Evolutionary conservation across 1,140 invertebrate species (phyloP).

Genomic region (Cydia fagiglandana): DNA sequence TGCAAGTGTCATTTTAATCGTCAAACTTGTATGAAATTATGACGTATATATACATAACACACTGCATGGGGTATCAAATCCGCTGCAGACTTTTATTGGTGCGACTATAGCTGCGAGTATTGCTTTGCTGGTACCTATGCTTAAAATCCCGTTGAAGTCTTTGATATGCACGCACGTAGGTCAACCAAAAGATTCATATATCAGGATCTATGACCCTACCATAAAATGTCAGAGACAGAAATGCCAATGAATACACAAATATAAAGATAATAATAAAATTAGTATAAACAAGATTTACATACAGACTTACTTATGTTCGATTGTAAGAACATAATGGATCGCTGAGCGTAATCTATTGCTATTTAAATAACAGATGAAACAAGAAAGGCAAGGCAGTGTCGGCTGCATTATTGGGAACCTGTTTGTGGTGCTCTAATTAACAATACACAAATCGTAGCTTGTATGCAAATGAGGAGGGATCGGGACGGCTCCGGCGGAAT

Average conservation of each 20-base stretch:
- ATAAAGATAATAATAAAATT: constrained; percentile 41
- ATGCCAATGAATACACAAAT: constrained; percentile 5
- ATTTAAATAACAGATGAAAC: constrained; percentile 75
- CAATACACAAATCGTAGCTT: constrained; percentile 79
- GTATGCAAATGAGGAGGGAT: constrained; percentile 73
- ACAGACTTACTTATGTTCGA: constrained; percentile 71
- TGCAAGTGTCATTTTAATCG: too few relatives aligned
- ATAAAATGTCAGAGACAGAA: constrained; percentile 3
- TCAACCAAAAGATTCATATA: constrained; percentile 5
- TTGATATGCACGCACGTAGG: constrained; percentile 33
- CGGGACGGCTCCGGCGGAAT: constrained; percentile 45
- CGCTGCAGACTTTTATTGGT: too few relatives aligned
- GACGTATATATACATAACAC: too few relatives aligned
- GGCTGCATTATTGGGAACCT: constrained; percentile 70
- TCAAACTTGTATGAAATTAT: too few relatives aligned
- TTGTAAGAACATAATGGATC: constrained; percentile 52
- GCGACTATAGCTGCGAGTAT: background rate
- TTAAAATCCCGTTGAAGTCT: constrained; percentile 40
- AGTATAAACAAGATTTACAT: constrained; percentile 65
- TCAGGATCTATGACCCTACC: constrained; percentile 1
- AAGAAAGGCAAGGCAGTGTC: constrained; percentile 57
- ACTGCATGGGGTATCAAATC: too few relatives aligned
- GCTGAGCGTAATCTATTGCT: constrained; percentile 63
- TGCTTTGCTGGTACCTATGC: background rate
- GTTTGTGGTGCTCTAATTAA: constrained; percentile 77